phyloP scores from a whole-genome alignment of 1,140 invertebrate species.

The Pinna nobilis region DNA sequence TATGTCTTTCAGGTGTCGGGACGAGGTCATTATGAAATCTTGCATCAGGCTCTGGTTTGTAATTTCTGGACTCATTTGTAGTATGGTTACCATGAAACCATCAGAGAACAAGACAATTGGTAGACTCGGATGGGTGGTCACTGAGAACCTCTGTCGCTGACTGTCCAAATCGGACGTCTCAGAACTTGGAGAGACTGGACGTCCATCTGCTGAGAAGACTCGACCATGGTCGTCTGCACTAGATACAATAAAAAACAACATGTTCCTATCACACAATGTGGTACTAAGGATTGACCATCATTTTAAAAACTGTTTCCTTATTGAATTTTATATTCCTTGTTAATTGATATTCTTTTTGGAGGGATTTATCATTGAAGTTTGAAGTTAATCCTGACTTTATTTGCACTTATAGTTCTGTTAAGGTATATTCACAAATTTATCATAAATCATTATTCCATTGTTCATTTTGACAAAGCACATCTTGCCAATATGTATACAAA shows the following conservation, averaged over 20 bases:
- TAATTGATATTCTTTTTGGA: too few relatives aligned
- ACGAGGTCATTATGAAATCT: constrained; percentile 62
- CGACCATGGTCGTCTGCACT: constrained; percentile 12
- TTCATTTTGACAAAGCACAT: background rate
- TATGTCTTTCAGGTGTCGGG: constrained; percentile 57
- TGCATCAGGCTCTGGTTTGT: constrained; percentile 61
- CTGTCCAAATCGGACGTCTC: constrained; percentile 36
- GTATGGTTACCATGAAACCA: constrained; percentile 71
- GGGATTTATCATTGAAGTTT: too few relatives aligned
- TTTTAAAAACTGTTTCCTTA: too few relatives aligned
- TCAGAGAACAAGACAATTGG: constrained; percentile 73
- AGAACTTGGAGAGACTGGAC: constrained; percentile 21
- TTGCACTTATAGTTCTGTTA: too few relatives aligned
- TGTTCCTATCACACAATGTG: background rate
- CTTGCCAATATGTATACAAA: too few relatives aligned
- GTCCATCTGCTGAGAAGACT: constrained; percentile 13
- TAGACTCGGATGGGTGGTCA: constrained; percentile 67
- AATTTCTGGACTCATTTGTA: constrained; percentile 59
- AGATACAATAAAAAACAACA: background rate
- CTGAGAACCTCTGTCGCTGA: constrained; percentile 67
- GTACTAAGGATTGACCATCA: too few relatives aligned
- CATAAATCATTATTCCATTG: too few relatives aligned
- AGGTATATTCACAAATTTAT: too few relatives aligned
- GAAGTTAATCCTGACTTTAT: too few relatives aligned
- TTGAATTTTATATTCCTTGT: background rate